These are phyloP conservation scores for Drosophila nigritarsus DNA, from an alignment of 2,888 invertebrate species.

Conservation along the genomic window DNA sequence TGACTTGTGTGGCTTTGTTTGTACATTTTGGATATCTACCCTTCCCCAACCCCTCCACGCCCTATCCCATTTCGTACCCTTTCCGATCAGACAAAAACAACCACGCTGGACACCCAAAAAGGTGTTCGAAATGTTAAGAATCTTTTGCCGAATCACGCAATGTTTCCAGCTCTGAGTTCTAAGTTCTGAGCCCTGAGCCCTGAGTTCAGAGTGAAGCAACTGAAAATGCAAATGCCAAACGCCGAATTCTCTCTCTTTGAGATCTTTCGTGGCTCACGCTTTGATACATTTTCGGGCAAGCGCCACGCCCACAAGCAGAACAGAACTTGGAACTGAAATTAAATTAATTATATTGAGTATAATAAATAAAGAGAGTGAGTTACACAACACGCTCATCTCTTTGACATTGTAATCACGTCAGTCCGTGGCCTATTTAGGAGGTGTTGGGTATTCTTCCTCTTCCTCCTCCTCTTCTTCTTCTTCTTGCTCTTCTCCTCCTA, in stretches of 20 bases:
- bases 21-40: conserved; percentile 52
- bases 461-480: neutral
- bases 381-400: conserved; percentile 46
- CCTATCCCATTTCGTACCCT: conserved; percentile 7
- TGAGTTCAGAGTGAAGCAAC: conserved; percentile 45
- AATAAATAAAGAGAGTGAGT: conserved; percentile 70
- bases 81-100: conserved; percentile 15
- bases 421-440: conserved; percentile 67
- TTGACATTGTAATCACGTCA: conserved; percentile 76
- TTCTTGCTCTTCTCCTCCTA: neutral
- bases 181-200: conserved; percentile 17
- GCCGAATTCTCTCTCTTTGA: conserved; percentile 47
- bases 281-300: conserved; percentile 58
- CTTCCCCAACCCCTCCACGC: neutral
- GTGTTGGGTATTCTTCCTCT: conserved; percentile 40
- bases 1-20: conserved; percentile 74
- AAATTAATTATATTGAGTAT: conserved; percentile 72
- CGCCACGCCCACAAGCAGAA: conserved; percentile 51
- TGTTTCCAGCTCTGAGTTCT: conserved; percentile 14
- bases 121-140: conserved; percentile 76
- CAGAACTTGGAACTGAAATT: conserved; percentile 51
- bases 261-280: conserved; percentile 70
- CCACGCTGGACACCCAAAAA: conserved; percentile 70
- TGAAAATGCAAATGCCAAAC: conserved; percentile 68
- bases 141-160: conserved; percentile 73